phyloP scores from a whole-genome alignment of 2,888 invertebrate genomes.

The Hypsopygia costalis region DNA sequence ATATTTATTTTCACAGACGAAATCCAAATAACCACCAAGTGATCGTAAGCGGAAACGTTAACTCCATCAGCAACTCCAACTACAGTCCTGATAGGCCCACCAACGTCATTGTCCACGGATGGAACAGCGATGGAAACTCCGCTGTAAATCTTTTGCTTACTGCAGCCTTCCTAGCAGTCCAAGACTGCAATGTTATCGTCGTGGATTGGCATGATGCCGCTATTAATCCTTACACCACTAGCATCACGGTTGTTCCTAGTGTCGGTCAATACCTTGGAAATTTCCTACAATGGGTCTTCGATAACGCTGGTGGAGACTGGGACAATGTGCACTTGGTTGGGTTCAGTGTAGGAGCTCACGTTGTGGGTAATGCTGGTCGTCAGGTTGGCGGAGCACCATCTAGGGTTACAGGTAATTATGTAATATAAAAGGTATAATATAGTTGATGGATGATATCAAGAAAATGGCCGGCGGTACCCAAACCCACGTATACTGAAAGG shows the following conservation, averaged over 20 bases:
- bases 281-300: constrained; percentile 39
- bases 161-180: constrained; percentile 31
- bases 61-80: constrained; percentile 35
- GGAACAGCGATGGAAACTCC: constrained; percentile 33
- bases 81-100: constrained; percentile 30
- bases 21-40: constrained; percentile 34
- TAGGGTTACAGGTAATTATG: constrained; percentile 33
- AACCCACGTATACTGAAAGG: too few relatives aligned
- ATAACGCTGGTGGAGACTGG: constrained; percentile 38
- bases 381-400: constrained; percentile 22
- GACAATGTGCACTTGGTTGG: constrained; percentile 46
- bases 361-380: constrained; percentile 45
- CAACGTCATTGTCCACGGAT: constrained; percentile 43
- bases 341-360: constrained; percentile 53
- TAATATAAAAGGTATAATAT: too few relatives aligned
- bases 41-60: constrained; percentile 29
- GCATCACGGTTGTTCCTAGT: constrained; percentile 22
- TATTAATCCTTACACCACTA: constrained; percentile 14
- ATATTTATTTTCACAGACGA: constrained; percentile 5
- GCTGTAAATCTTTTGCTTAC: constrained; percentile 31
- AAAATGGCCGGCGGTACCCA: too few relatives aligned
- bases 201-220: constrained; percentile 41
- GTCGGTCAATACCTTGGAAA: constrained; percentile 30
- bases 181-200: constrained; percentile 42
- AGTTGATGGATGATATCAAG: too few relatives aligned